Evolutionary conservation across 2,113 vertebrate species (phyloP).

Genomic region (Aix galericulata): DNA sequence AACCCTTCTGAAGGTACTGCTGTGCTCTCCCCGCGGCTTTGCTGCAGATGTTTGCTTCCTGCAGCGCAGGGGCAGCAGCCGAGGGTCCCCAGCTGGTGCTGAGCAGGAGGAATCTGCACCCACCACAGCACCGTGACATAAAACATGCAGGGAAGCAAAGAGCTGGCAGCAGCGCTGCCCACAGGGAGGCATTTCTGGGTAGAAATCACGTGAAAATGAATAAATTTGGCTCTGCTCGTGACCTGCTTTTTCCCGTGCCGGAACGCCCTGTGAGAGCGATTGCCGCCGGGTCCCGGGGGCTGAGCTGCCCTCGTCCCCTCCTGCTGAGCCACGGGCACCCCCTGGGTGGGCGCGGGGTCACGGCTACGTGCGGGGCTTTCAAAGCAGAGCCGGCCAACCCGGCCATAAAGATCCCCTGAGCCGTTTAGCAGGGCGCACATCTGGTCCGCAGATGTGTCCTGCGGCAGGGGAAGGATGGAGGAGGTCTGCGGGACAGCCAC

Average conservation of each 20-base stretch:
- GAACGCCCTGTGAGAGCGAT: accelerated
- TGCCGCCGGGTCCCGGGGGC: neutral
- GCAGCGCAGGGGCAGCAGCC: neutral
- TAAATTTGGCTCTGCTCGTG: neutral
- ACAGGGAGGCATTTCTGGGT: neutral
- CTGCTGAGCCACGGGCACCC: neutral
- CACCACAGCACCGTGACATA: too few relatives aligned
- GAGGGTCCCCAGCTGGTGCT: neutral
- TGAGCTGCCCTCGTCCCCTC: accelerated
- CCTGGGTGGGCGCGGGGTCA: neutral
- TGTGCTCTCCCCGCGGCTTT: neutral
- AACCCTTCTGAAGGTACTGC: neutral
- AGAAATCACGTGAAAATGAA: neutral
- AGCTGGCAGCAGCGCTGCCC: accelerated
- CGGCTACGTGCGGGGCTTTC: accelerated
- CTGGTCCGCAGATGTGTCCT: neutral
- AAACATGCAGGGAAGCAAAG: accelerated
- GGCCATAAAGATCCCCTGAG: neutral
- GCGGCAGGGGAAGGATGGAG: accelerated
- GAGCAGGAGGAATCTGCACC: neutral
- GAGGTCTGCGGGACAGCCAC: accelerated
- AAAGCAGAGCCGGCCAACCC: neutral
- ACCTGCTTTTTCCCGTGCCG: neutral
- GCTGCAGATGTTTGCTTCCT: neutral
- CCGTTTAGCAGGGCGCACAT: neutral